Evolutionary conservation across 2,113 vertebrate genomes (phyloP).

Genomic region (Etheostoma cragini): DNA sequence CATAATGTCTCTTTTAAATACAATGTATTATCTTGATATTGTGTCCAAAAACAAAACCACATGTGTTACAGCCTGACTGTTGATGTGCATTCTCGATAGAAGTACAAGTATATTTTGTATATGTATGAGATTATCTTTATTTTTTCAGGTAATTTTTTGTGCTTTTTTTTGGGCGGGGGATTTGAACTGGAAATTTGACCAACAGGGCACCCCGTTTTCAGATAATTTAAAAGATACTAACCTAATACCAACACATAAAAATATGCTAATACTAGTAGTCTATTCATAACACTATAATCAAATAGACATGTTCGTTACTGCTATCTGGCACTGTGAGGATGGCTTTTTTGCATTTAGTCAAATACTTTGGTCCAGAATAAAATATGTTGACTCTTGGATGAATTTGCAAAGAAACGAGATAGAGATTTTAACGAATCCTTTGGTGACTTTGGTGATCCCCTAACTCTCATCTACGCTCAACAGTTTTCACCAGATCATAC

Average conservation of each 20-base stretch:
- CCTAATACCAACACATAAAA: background rate
- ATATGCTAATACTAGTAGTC: background rate
- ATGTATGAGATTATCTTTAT: background rate
- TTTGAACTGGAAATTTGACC: background rate
- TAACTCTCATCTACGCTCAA: background rate
- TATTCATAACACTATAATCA: background rate
- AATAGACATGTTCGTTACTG: background rate
- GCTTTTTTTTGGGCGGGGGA: too few relatives aligned
- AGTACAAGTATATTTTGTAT: background rate
- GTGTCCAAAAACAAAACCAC: background rate
- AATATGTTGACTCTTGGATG: background rate
- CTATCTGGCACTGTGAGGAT: background rate
- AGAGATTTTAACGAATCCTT: background rate
- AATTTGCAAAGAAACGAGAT: background rate
- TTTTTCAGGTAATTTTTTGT: background rate
- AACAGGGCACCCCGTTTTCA: too few relatives aligned
- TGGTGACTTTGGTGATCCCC: background rate
- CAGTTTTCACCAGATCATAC: background rate
- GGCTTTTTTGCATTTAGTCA: background rate
- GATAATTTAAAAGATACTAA: background rate
- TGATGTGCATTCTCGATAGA: background rate
- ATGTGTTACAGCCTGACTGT: background rate
- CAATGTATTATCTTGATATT: background rate
- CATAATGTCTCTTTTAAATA: background rate
- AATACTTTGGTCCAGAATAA: background rate